Percentiles rank a stretch among this genome's conserved stretches.
Evolutionary conservation across 2,888 invertebrate genomes (phyloP).

Genomic region (Spodoptera exigua): DNA sequence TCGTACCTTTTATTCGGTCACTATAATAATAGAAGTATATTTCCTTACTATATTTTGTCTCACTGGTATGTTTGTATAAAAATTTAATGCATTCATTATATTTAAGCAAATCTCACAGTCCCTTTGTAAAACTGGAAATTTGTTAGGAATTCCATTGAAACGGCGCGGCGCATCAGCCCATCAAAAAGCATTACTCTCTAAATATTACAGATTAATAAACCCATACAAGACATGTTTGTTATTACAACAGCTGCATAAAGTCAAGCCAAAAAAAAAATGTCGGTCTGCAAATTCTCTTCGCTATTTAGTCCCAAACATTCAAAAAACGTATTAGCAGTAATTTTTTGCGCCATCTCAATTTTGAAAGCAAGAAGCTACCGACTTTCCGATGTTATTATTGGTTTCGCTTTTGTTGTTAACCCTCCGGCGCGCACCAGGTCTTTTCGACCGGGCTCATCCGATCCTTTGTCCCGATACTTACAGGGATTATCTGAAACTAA

Average conservation of each 20-base stretch:
- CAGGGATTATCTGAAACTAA: slow-evolving; percentile 82
- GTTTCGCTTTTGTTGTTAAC: slow-evolving; percentile 76
- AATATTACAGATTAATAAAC: slow-evolving; percentile 58
- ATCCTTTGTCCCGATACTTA: slow-evolving; percentile 78
- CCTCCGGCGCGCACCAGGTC: slow-evolving; percentile 78
- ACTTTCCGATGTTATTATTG: slow-evolving; percentile 86
- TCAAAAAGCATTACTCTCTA: slow-evolving; percentile 39
- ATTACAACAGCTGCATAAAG: slow-evolving; percentile 69
- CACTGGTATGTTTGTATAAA: no score
- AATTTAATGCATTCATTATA: no score
- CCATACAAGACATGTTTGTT: slow-evolving; percentile 59
- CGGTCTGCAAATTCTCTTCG: slow-evolving; percentile 59
- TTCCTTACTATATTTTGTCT: no score
- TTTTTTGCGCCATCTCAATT: slow-evolving; percentile 75
- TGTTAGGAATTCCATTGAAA: neutral
- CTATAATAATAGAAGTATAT: no score
- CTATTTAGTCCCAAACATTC: slow-evolving; percentile 62
- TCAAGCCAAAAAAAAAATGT: slow-evolving; percentile 61
- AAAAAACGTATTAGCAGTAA: slow-evolving; percentile 64
- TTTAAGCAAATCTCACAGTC: no score
- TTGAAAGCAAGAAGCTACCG: slow-evolving; percentile 88
- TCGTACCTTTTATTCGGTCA: no score
- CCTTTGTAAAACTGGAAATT: no score
- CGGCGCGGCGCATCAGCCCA: neutral
- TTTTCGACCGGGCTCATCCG: slow-evolving; percentile 72